Percentiles rank a stretch among this genome's conserved stretches.
These are phyloP conservation scores for Trachelus iudaicus DNA, from an alignment of 2,888 invertebrate genomes.

Conservation along the genomic window DNA sequence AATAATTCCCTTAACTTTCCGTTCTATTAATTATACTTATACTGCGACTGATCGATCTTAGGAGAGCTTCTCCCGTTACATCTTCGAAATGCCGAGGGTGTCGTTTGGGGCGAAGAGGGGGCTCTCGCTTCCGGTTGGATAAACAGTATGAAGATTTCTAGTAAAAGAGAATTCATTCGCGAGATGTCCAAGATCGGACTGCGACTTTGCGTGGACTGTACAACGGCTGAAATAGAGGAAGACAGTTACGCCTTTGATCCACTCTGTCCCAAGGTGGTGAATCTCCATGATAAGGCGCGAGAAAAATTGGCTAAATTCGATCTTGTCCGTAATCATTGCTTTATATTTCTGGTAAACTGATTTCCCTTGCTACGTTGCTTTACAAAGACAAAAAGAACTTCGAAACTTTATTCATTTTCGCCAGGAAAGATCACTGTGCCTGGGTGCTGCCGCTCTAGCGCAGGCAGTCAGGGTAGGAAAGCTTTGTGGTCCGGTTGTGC, in stretches of 20 bases:
- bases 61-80: slow-evolving; percentile 79
- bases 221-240: slow-evolving; percentile 36
- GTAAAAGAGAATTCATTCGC: slow-evolving; percentile 67
- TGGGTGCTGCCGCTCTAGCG: slow-evolving; percentile 81
- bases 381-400: neutral
- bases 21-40: neutral
- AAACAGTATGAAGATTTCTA: slow-evolving; percentile 76
- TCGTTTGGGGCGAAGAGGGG: slow-evolving; percentile 69
- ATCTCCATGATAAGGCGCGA: slow-evolving; percentile 70
- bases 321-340: slow-evolving; percentile 69
- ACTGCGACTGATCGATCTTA: slow-evolving; percentile 43
- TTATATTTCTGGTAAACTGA: slow-evolving; percentile 70
- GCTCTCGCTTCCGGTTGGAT: slow-evolving; percentile 82
- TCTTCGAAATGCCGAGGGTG: slow-evolving; percentile 74
- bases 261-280: slow-evolving; percentile 72
- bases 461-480: slow-evolving; percentile 75
- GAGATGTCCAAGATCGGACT: slow-evolving; percentile 67
- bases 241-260: slow-evolving; percentile 71
- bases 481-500: slow-evolving; percentile 79
- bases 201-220: slow-evolving; percentile 63
- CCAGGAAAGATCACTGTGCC: slow-evolving; percentile 83
- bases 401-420: neutral
- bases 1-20: neutral
- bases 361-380: neutral
- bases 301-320: slow-evolving; percentile 69